Percentiles rank a stretch among this genome's conserved stretches.
phyloP scores from a whole-genome alignment of 1,140 invertebrate species.

The Wasmannia auropunctata region DNA sequence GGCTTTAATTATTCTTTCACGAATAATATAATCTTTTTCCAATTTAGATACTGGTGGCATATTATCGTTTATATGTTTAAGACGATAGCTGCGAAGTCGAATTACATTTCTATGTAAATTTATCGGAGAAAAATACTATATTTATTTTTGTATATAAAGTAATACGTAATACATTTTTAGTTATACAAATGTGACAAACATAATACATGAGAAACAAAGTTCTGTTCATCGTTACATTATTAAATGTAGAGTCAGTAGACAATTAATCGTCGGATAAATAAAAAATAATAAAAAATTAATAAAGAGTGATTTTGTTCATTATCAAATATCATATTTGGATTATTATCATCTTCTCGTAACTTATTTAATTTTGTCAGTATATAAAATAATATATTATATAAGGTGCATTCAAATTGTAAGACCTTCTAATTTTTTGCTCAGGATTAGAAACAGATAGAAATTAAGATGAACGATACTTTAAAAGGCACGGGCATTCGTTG shows the following conservation, averaged over 20 bases:
- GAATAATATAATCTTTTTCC: conserved; percentile 4
- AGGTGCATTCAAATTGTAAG: too few relatives aligned
- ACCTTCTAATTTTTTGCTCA: too few relatives aligned
- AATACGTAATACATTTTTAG: not conserved
- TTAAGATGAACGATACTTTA: too few relatives aligned
- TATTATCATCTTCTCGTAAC: not conserved
- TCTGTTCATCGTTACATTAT: not conserved
- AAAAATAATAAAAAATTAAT: too few relatives aligned
- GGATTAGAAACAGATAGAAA: too few relatives aligned
- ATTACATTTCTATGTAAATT: not conserved
- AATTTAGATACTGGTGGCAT: not conserved
- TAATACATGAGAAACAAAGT: too few relatives aligned
- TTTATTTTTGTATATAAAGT: not conserved
- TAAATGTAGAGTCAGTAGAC: not conserved
- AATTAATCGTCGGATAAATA: too few relatives aligned
- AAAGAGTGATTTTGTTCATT: not conserved
- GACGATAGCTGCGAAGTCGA: conserved; percentile 18
- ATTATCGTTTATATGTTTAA: conserved; percentile 11
- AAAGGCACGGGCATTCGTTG: too few relatives aligned
- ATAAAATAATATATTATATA: too few relatives aligned
- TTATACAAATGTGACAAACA: too few relatives aligned
- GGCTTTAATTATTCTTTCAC: not conserved
- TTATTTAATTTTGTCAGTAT: conserved; percentile 2
- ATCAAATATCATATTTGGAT: not conserved
- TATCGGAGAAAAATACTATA: not conserved